These are phyloP conservation scores for Candoia aspera DNA, from an alignment of 2,113 vertebrate genomes.

Conservation along the genomic window DNA sequence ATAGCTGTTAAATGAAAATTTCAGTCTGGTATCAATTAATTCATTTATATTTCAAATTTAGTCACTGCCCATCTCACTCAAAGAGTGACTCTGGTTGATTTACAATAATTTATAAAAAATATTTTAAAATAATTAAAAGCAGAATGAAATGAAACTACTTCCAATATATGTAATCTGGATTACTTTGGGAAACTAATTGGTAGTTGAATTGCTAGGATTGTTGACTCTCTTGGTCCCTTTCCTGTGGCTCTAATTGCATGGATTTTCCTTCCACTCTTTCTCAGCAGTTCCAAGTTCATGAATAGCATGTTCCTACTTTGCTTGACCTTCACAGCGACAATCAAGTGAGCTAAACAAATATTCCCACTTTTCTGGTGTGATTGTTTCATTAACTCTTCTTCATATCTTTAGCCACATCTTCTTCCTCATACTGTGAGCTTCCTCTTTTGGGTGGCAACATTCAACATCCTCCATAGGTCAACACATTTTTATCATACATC, in stretches of 20 bases:
- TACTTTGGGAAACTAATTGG: background rate
- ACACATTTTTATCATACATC: background rate
- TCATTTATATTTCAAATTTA: too few species aligned
- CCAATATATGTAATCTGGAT: background rate
- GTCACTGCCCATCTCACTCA: too few species aligned
- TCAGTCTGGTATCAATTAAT: background rate
- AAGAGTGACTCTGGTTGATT: too few species aligned
- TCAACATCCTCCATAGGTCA: background rate
- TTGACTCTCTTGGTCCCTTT: background rate
- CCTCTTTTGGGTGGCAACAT: background rate
- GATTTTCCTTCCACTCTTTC: background rate
- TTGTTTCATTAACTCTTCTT: background rate
- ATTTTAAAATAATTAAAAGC: background rate
- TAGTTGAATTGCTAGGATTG: background rate
- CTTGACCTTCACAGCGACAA: too few species aligned
- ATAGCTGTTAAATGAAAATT: background rate
- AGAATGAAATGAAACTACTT: background rate
- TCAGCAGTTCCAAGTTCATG: background rate
- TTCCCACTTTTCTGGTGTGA: background rate
- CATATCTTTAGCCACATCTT: background rate
- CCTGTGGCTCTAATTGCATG: background rate
- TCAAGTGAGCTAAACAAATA: background rate
- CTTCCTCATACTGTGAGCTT: background rate
- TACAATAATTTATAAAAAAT: too few species aligned
- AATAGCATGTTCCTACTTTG: background rate